Conservation (phyloP, 1,140 invertebrate species). For the Zaprionus tsacasi region DNA sequence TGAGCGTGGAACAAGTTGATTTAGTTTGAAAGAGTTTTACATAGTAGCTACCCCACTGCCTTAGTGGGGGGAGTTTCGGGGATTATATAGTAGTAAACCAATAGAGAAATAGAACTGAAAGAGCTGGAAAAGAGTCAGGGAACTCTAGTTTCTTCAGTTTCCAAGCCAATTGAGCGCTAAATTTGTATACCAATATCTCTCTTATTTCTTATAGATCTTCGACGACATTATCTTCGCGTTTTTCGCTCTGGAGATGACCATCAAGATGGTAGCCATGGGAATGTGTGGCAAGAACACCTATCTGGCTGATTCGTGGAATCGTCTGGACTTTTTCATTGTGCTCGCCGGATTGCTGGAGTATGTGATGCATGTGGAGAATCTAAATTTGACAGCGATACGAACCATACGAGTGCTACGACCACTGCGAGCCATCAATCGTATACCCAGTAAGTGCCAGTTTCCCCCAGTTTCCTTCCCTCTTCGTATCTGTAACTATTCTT, state of each 20-base stretch:
- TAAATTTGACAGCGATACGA: conserved; percentile 98
- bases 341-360: conserved; percentile 97
- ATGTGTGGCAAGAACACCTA: conserved; percentile 97
- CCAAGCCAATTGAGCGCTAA: too few species aligned
- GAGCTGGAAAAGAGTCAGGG: background rate
- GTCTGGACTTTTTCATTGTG: conserved; percentile 99
- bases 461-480: background rate
- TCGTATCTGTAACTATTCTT: background rate
- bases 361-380: conserved; percentile 97
- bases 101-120: background rate
- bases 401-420: conserved; percentile 98
- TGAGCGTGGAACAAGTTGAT: background rate
- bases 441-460: conserved; percentile 95
- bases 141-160: too few species aligned
- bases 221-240: conserved; percentile 99
- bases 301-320: conserved; percentile 98
- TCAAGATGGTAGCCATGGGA: conserved; percentile 99
- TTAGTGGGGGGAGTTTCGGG: background rate
- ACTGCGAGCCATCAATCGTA: conserved; percentile 98
- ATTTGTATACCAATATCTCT: background rate
- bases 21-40: background rate
- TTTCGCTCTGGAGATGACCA: conserved; percentile 97
- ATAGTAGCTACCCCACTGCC: background rate
- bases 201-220: conserved; percentile 88
- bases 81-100: background rate